Conservation (phyloP, 2,113 vertebrate species). For the Plecturocebus donacophilus region DNA sequence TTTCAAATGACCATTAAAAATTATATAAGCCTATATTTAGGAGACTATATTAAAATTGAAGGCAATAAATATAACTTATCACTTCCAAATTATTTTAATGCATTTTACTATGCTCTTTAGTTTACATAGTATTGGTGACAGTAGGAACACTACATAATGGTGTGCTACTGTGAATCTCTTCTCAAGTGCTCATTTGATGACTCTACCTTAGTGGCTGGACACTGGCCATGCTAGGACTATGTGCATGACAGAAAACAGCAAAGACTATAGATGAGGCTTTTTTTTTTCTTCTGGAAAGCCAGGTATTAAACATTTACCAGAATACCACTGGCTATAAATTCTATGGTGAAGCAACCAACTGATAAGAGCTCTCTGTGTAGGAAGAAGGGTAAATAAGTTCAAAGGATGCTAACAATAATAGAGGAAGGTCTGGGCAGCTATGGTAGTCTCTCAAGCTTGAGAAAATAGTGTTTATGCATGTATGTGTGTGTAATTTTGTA, state of each 20-base stretch:
- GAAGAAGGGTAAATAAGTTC: background rate
- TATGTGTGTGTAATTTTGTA: background rate
- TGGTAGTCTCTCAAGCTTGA: background rate
- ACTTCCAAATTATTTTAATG: background rate
- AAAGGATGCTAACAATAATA: background rate
- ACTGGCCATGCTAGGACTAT: background rate
- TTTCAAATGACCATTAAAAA: background rate
- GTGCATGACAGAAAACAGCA: background rate
- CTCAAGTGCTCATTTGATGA: background rate
- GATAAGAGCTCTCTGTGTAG: background rate
- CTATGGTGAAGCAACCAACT: background rate
- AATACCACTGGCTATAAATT: background rate
- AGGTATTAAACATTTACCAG: background rate
- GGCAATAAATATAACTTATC: background rate
- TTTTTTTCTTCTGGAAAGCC: background rate
- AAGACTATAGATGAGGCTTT: background rate
- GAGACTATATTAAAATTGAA: background rate
- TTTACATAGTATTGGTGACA: background rate
- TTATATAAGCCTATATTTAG: background rate
- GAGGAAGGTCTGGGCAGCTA: background rate
- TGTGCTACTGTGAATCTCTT: background rate
- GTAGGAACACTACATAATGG: background rate
- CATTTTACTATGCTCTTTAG: background rate
- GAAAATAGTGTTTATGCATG: background rate
- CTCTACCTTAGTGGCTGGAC: background rate